Base-by-base conservation (phyloP, 2,888 invertebrate genomes). In the Drosophila kuntzei region DNA sequence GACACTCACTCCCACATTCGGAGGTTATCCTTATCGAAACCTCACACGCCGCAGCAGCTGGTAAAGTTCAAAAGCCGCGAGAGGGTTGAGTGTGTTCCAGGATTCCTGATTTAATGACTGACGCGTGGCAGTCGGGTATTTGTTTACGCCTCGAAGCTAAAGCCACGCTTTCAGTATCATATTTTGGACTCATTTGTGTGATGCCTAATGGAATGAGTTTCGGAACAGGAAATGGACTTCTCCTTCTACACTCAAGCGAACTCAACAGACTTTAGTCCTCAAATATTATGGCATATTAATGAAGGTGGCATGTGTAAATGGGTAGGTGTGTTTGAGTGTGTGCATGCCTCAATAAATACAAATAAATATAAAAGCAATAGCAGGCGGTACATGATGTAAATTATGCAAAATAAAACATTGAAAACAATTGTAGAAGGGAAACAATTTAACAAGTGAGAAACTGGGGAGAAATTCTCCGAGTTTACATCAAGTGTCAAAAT, bases 211-310 rank as follows among this genome's bases (percentile, higher is more conserved):
- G 61, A 71, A 64, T 54, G 62, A 32, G 55, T 29, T 9, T 32
- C 20, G 11, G 18, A 34, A 27, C 37, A 25, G 55, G 29, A 64
- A 73, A 51, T 47, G 76, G 58, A 76, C 49, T 51, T 41, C 34
- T 50, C 14, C 11, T 12, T 14, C 43, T 25, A 12, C 32, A 25
- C 20, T 61, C 36, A 53, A 68, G 50, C 51, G 11, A 47, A 51
- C 59, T 68, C 58, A 58, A 55, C 75, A 62, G 39, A 47, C 47
- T 47, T 12, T 20, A 37, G 55, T 59, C 53, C 67, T 71, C 63
- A 67, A 75, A 80, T 71, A 75, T 78, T 57, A 71, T 65, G 68
- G 86, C 76, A 80, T 81, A 79, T 79, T 85, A 85, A 80, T 85
- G 86, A 79, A 67, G 70, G 53, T 63, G 41, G 41, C 51, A 61